A percentile compares a stretch with the other conserved stretches of the same genome.
Evolutionary conservation across 2,797 vertebrate genomes (phyloP).

Genomic region (Octomys mimax): DNA sequence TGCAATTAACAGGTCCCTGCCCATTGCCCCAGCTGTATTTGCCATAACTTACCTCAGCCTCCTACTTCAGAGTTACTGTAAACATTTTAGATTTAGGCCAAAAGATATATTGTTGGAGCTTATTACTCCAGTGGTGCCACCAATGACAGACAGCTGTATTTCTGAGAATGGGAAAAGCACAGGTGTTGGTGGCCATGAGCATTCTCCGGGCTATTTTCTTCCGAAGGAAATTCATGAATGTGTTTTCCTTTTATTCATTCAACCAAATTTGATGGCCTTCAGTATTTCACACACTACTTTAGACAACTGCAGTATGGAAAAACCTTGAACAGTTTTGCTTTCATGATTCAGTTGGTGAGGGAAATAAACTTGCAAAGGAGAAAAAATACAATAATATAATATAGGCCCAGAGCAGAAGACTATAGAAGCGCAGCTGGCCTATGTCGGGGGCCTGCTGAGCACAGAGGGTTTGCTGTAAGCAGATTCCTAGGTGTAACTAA

Average conservation of each 20-base stretch:
- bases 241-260: background rate
- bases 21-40: background rate
- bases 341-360: background rate
- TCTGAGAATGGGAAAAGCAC: background rate
- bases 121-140: background rate
- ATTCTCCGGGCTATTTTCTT: background rate
- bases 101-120: background rate
- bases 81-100: background rate
- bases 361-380: background rate
- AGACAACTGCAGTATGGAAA: background rate
- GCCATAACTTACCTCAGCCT: background rate
- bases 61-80: background rate
- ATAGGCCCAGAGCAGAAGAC: background rate
- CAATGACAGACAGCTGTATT: background rate
- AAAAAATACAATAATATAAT: background rate
- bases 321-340: background rate
- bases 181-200: background rate
- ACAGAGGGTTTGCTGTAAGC: background rate
- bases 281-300: background rate
- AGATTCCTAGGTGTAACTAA: background rate
- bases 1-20: background rate
- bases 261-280: background rate
- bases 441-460: background rate
- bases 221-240: background rate
- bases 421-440: background rate